These are phyloP conservation scores for Melinaea marsaeus DNA, from an alignment of 2,888 invertebrate species.

Conservation along the genomic window DNA sequence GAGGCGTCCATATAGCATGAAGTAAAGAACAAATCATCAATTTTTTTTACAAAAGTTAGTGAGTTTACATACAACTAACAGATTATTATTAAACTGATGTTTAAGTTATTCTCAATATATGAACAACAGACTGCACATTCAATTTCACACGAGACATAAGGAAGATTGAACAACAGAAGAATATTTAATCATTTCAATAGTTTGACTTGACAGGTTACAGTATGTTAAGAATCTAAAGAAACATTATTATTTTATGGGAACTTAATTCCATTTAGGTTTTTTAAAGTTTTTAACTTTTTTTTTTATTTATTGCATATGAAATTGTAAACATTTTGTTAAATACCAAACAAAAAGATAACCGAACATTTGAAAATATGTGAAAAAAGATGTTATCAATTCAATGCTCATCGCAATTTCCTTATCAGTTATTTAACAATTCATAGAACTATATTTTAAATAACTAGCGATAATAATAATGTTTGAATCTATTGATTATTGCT, in stretches of 20 bases:
- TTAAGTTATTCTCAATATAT: conserved; percentile 58
- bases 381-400: conserved; percentile 60
- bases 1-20: conserved; percentile 74
- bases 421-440: conserved; percentile 33
- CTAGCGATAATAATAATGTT: conserved; percentile 28
- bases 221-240: conserved; percentile 17
- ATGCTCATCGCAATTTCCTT: conserved; percentile 65
- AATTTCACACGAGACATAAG: no score
- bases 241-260: conserved; percentile 59
- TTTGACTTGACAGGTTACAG: no score
- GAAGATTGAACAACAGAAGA: no score
- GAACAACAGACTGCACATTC: conserved; percentile 34
- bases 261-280: conserved; percentile 75
- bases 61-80: conserved; percentile 55
- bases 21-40: conserved; percentile 72
- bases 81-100: conserved; percentile 58
- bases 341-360: conserved; percentile 42
- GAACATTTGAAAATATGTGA: conserved; percentile 77
- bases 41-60: conserved; percentile 66
- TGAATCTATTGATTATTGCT: conserved; percentile 34
- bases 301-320: conserved; percentile 25
- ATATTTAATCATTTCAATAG: no score
- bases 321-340: conserved; percentile 23
- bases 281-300: conserved; percentile 44
- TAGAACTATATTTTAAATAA: conserved; percentile 36